phyloP scores from a whole-genome alignment of 2,888 invertebrate species.

The Xanthostigma xanthostigma region DNA sequence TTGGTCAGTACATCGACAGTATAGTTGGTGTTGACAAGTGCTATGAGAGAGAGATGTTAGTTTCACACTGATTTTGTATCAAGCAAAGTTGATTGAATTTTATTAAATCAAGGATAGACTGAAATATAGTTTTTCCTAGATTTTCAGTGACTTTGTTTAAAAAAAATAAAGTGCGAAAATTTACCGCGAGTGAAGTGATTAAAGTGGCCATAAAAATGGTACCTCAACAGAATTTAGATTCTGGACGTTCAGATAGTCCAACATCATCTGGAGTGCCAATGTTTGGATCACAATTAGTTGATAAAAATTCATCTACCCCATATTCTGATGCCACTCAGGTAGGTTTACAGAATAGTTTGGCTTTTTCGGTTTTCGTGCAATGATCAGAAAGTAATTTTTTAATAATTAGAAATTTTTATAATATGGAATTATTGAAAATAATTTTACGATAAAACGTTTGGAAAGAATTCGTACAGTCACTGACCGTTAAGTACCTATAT shows the following conservation, averaged over 20 bases:
- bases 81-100: not conserved
- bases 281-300: slow-evolving; percentile 83
- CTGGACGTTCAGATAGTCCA: slow-evolving; percentile 40
- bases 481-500: too few species aligned
- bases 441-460: too few species aligned
- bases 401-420: too few species aligned
- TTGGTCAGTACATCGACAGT: slow-evolving; percentile 40
- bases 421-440: too few species aligned
- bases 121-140: not conserved
- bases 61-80: not conserved
- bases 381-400: too few species aligned
- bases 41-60: not conserved
- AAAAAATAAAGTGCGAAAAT: slow-evolving; percentile 9
- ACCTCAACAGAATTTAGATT: slow-evolving; percentile 49
- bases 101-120: not conserved
- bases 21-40: not conserved
- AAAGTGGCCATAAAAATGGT: slow-evolving; percentile 38
- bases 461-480: too few species aligned
- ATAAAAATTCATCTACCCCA: slow-evolving; percentile 82
- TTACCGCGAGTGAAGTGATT: slow-evolving; percentile 7
- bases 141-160: not conserved
- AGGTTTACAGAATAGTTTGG: slow-evolving; percentile 27
- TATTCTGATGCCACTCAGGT: slow-evolving; percentile 98
- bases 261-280: slow-evolving; percentile 49
- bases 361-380: not conserved